Base-by-base conservation (phyloP, 2,797 vertebrate genomes). In the Pteronotus mesoamericanus region DNA sequence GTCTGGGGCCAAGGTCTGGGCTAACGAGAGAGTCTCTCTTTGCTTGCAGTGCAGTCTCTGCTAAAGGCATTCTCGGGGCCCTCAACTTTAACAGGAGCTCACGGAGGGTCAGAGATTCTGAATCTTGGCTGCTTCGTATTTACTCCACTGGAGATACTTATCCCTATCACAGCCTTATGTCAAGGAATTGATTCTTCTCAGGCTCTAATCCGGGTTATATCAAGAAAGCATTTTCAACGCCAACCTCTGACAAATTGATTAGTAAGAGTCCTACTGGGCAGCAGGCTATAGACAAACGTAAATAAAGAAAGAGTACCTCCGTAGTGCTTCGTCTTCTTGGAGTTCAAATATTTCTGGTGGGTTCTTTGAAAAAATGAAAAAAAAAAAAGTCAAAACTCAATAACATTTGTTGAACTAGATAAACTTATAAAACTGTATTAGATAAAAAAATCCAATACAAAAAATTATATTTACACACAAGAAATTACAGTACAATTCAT, bases 321-420 rank as follows among this genome's bases (percentile, higher is more conserved):
- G 98, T 44, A 99, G 98, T 26, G 99, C 98, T 92, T 99, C 98
- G 80, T 99, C 99, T 71, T 99, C 99, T 82, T 99, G 98, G 5
- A 99, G 98, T 72, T 99, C 98, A 96, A 99, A 98, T 94, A 97
- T 92, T 92, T 99, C 99, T 71, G 97, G 97, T 64, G 97, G 97
- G 97, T 97, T 98, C 91, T 99, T 96, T 68, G 93, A 96, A 97
- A 95, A 96, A 21, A 85, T 2, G 14, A 15, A 24, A 74, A 64
- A 44, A 68, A 84, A 92, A 94, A 95, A 89, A 55, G 9, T 51
- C 6, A 96, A 96, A 84, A 74, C 8, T 26, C 22, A 61, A 86
- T 37, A 51, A 88, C 86, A 34, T 42, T 9, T 75, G 22, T 29
- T 78, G n/a, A 48, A 37, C 21, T 64, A 74, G 4, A 75, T 11